phyloP scores from a whole-genome alignment of 2,113 vertebrate genomes.

The Vireo altiloquus region DNA sequence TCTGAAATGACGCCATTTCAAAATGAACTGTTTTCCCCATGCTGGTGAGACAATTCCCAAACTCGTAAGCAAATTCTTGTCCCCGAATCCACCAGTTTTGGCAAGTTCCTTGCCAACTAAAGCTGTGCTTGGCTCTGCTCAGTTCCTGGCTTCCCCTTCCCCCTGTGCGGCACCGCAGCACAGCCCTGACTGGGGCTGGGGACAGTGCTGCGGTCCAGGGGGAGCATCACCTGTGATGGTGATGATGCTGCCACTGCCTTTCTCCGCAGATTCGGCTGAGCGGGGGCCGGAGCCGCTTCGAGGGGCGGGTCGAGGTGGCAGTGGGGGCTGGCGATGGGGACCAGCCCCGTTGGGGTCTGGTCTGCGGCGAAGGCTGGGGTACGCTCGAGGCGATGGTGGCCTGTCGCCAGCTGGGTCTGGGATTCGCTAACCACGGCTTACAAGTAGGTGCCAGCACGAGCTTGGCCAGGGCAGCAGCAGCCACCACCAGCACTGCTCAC shows the following conservation, averaged over 20 bases:
- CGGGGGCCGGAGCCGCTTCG: constrained; percentile 86
- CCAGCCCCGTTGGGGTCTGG: constrained; percentile 84
- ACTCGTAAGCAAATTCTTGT: background rate
- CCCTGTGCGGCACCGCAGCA: fast-evolving
- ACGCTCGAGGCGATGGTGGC: constrained; percentile 88
- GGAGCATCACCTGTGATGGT: background rate
- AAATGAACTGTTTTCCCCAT: background rate
- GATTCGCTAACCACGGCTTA: constrained; percentile 90
- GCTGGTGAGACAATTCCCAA: background rate
- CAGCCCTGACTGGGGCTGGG: background rate
- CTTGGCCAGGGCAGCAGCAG: background rate
- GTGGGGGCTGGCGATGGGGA: constrained; percentile 67
- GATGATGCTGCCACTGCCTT: background rate
- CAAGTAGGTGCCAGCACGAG: constrained; percentile 81
- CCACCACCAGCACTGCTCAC: background rate
- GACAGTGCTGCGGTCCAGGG: fast-evolving
- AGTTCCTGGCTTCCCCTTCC: background rate
- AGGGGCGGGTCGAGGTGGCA: constrained; percentile 91
- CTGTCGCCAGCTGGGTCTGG: constrained; percentile 93
- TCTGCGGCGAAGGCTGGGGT: constrained; percentile 92
- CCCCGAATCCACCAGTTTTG: background rate
- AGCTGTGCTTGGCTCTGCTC: background rate
- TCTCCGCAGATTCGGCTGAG: constrained; percentile 88
- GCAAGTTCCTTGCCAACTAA: background rate
- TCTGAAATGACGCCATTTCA: background rate